Base-by-base conservation (phyloP, 2,888 invertebrate genomes). In the Listrodromus nycthemerus region DNA sequence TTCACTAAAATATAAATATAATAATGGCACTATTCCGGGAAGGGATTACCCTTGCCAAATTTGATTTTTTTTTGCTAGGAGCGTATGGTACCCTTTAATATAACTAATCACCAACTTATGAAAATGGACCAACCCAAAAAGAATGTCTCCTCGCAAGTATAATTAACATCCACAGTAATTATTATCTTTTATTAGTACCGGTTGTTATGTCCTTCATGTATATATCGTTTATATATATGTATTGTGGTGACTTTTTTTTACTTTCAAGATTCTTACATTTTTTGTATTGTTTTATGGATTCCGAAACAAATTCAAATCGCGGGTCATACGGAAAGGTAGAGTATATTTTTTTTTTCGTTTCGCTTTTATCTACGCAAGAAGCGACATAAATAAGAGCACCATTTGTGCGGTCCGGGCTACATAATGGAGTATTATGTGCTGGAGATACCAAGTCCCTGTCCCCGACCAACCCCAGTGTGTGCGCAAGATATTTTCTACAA, bases 361-460 rank as follows among this genome's bases (percentile, higher is more conserved):
- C 88, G 89, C 89, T 88, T 91, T 89, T 91, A 91, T 91, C 91
- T 89, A 80, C 87, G 76, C 79, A 87, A 88, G 87, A 87, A 87
- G 88, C 89, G 84, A 88, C 91, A 91, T 91, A 91, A 91, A 91
- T 91, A 91, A 91, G 90, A 88, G 88, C 89, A 88, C 86, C 88
- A 88, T 90, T 91, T 91, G 91, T 91, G 88, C 89, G 89, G 86
- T 87, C 85, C 88, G 90, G 86, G 91, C 88, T 88, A 89, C 89
- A 92, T 92, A 92, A 92, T 92, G 89, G 91, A 88, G 91, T 92
- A 92, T 92, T 92, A 92, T 92, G 89, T 87, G 89, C 86, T 80
- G 86, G 88, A 91, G 92, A 91, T 92, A 91, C 89, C 89, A 85
- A 87, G 85, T 76, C 84, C 70, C 80, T 80, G 80, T 83, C 85